Percentiles rank a stretch among this genome's conserved stretches.
Conservation (phyloP, 2,888 invertebrate genomes). For the Ornithoptera priamus region DNA sequence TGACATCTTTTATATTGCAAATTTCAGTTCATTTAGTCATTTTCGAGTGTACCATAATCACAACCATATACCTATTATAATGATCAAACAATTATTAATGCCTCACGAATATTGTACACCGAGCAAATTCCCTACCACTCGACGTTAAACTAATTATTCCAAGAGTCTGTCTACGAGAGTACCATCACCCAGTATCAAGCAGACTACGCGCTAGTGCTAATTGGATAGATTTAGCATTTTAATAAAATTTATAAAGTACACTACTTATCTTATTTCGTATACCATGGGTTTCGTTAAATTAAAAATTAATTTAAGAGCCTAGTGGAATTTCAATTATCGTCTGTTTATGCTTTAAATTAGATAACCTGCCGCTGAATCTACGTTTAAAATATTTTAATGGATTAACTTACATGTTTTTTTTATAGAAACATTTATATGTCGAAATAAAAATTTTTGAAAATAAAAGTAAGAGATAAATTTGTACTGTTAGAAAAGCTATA, state of each 20-base stretch:
- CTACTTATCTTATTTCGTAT: slow-evolving; percentile 9
- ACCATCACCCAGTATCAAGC: background rate
- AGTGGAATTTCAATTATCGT: slow-evolving; percentile 3
- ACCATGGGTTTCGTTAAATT: slow-evolving; percentile 10
- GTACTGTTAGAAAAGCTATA: too few species aligned
- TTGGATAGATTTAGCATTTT: slow-evolving; percentile 18
- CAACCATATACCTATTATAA: background rate
- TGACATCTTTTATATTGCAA: too few species aligned
- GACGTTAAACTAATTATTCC: slow-evolving; percentile 60
- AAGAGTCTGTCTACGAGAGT: slow-evolving; percentile 31
- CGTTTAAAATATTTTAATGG: too few species aligned
- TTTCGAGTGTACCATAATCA: too few species aligned
- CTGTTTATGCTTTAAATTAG: slow-evolving; percentile 3
- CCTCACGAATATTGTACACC: slow-evolving; percentile 53
- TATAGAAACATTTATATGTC: too few species aligned
- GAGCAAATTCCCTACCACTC: slow-evolving; percentile 57
- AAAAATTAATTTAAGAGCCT: slow-evolving; percentile 1
- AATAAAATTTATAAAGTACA: slow-evolving; percentile 18
- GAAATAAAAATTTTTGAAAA: too few species aligned
- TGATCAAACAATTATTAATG: slow-evolving; percentile 25
- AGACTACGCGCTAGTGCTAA: slow-evolving; percentile 21
- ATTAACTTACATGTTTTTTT: too few species aligned
- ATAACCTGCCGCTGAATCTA: background rate
- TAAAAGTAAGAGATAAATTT: too few species aligned
- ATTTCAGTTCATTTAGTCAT: too few species aligned